Percentiles rank a stretch among this genome's conserved stretches.
Conservation (phyloP, 2,113 vertebrate genomes). For the Clarias macrocephalus region DNA sequence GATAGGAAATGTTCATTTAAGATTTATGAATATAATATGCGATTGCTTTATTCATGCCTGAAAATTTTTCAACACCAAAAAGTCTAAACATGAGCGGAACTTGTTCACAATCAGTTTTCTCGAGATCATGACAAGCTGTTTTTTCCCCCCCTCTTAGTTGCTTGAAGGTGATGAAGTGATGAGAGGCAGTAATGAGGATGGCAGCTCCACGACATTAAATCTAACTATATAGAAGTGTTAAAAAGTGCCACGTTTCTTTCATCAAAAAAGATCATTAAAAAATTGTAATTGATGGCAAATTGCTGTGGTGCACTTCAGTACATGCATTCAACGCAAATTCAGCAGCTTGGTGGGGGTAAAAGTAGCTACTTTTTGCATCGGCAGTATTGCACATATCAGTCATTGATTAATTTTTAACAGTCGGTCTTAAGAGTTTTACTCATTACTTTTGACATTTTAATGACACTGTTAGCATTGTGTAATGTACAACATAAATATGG, state of each 20-base stretch:
- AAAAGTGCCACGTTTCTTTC: background rate
- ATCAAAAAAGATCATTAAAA: background rate
- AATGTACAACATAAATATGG: background rate
- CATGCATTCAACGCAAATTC: background rate
- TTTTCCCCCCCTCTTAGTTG: background rate
- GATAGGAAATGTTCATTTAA: background rate
- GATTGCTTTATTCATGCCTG: background rate
- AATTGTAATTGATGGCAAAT: background rate
- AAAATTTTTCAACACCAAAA: background rate
- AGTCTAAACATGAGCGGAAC: background rate
- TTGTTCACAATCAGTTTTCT: background rate
- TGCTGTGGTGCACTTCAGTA: background rate
- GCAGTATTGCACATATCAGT: background rate
- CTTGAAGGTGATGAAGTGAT: background rate
- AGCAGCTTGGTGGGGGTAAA: background rate
- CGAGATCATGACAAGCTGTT: background rate
- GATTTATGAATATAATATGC: background rate
- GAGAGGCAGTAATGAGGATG: background rate
- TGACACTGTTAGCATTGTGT: background rate
- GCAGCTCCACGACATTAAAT: background rate
- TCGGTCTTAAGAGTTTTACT: background rate
- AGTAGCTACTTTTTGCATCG: background rate
- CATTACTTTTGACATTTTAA: background rate
- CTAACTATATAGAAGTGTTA: background rate
- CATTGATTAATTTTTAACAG: background rate